phyloP scores from a whole-genome alignment of 2,888 invertebrate species.

The Drosophila nigricruria region DNA sequence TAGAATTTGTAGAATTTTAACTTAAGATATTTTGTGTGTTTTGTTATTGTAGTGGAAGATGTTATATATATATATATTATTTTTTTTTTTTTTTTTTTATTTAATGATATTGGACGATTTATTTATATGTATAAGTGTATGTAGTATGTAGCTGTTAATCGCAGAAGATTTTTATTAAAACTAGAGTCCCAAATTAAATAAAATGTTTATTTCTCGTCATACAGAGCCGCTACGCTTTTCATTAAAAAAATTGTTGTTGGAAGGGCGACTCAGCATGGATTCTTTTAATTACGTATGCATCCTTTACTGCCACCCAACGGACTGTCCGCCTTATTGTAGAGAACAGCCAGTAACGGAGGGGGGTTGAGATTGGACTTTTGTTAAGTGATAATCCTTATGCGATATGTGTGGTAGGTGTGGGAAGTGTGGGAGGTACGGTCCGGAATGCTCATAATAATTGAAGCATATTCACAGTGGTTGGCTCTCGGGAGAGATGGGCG shows the following conservation, averaged over 20 bases:
- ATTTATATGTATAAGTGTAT: no score
- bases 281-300: conserved; percentile 71
- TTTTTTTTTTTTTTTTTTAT: no score
- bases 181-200: not conserved
- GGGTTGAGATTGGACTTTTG: conserved; percentile 30
- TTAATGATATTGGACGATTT: no score
- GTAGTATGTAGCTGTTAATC: not conserved
- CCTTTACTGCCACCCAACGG: conserved; percentile 40
- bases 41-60: no score
- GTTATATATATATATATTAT: no score
- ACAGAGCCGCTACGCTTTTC: not conserved
- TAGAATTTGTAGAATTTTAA: no score
- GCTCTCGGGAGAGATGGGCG: conserved; percentile 27
- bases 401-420: conserved; percentile 10
- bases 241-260: not conserved
- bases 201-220: not conserved
- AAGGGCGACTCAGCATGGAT: conserved; percentile 55
- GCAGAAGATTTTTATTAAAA: not conserved
- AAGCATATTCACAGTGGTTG: conserved; percentile 72
- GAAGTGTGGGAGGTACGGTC: conserved; percentile 12
- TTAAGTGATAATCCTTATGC: conserved; percentile 56
- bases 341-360: not conserved
- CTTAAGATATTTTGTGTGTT: no score
- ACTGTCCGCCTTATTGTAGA: not conserved
- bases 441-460: conserved; percentile 72